A percentile compares a stretch with the other conserved stretches of the same genome.
These are phyloP conservation scores for Rhodeus uyekii DNA, from an alignment of 2,797 vertebrate species.

Conservation along the genomic window DNA sequence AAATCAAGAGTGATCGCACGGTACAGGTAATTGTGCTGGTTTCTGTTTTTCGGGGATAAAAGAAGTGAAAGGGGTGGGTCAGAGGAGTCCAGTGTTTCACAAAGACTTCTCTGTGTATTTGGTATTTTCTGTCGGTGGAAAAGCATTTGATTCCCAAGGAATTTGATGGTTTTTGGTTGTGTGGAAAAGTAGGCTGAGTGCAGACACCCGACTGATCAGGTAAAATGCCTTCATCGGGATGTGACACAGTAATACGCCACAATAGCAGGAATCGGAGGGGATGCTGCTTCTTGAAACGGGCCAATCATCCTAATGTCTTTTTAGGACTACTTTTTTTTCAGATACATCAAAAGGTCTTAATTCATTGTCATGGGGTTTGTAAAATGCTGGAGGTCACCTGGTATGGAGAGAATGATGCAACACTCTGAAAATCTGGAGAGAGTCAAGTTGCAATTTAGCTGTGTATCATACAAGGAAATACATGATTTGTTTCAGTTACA, in stretches of 20 bases:
- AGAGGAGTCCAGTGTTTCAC: background rate
- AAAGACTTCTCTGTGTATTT: background rate
- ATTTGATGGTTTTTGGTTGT: conserved; percentile 1
- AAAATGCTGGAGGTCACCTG: conserved; percentile 32
- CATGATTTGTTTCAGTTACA: conserved; percentile 18
- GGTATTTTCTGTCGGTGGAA: background rate
- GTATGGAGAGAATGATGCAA: conserved; percentile 55
- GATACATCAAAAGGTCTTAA: conserved; percentile 13
- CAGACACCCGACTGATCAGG: conserved; percentile 12
- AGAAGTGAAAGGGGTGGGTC: conserved; percentile 18
- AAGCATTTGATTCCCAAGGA: background rate
- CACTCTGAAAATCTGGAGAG: conserved; percentile 46
- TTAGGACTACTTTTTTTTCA: conserved; percentile 3
- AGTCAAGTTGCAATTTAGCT: conserved; percentile 40
- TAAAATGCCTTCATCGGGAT: background rate
- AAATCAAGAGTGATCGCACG: background rate
- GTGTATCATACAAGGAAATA: background rate
- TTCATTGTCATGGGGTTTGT: conserved; percentile 47
- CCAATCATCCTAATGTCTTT: conserved; percentile 10
- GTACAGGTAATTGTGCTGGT: conserved; percentile 35
- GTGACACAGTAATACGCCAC: conserved; percentile 8
- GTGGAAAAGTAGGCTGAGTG: conserved; percentile 9
- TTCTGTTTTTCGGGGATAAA: background rate
- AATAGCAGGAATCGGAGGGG: background rate
- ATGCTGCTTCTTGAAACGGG: background rate